Conservation (phyloP, 1,140 invertebrate genomes). For the Drosophila subobscura region DNA sequence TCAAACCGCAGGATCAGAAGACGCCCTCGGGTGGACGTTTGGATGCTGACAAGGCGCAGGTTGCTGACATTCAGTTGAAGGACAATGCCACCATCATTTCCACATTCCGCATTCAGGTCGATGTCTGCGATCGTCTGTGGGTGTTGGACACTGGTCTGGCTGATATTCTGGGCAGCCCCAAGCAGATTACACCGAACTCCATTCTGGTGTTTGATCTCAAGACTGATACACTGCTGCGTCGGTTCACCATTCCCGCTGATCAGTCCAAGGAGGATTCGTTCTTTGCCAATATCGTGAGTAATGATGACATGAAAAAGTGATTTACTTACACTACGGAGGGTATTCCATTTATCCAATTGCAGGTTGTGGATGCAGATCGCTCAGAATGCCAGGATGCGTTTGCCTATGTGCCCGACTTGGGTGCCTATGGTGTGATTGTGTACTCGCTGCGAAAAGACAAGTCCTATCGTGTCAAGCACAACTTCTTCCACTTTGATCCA, state of each 20-base stretch:
- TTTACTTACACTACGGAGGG: not conserved
- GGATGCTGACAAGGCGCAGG: slow-evolving; percentile 75
- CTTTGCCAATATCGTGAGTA: slow-evolving; percentile 88
- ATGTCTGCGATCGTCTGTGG: slow-evolving; percentile 90
- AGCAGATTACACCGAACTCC: slow-evolving; percentile 86
- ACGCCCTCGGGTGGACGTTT: slow-evolving; percentile 71
- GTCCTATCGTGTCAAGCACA: slow-evolving; percentile 90
- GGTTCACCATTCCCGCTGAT: slow-evolving; percentile 87
- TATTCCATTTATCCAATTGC: not conserved
- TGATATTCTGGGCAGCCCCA: slow-evolving; percentile 87
- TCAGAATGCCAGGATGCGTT: slow-evolving; percentile 89
- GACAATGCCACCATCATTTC: slow-evolving; percentile 86
- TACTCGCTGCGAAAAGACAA: slow-evolving; percentile 89
- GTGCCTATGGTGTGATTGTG: slow-evolving; percentile 89
- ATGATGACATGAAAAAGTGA: not conserved
- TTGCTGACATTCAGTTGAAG: slow-evolving; percentile 72
- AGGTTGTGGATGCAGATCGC: slow-evolving; percentile 88
- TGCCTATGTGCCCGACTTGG: slow-evolving; percentile 90
- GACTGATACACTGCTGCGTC: slow-evolving; percentile 87
- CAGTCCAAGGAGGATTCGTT: slow-evolving; percentile 89
- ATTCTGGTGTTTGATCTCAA: slow-evolving; percentile 90
- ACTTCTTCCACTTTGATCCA: slow-evolving; percentile 92
- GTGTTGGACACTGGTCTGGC: slow-evolving; percentile 90
- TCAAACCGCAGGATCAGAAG: slow-evolving; percentile 60
- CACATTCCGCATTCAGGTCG: slow-evolving; percentile 87